Base-by-base conservation (phyloP, 2,113 vertebrate species). In the Gallinago undulata region DNA sequence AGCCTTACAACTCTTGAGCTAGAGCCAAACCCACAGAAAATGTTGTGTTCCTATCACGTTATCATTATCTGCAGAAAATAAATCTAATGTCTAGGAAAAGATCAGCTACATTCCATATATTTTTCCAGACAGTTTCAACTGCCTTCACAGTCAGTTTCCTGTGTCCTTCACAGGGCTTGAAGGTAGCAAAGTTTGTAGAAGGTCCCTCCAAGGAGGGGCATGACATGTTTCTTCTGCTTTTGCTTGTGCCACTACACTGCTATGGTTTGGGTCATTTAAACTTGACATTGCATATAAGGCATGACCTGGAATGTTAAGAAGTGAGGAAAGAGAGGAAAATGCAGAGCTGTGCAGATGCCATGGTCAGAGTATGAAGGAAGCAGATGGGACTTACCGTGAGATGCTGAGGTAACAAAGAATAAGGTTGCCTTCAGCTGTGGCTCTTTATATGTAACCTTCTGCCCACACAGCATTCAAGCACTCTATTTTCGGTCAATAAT, bases 401-500 rank as follows among this genome's bases (percentile, higher is more conserved):
- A 92, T 94, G 91, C 84, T 89, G 70, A 95, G 72, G 75, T 85
- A 75, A 51, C 80, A 92, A 78, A 91, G 72, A 86, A 39, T 84
- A n/a, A 94, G 50, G 35, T 37, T 68, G 48, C 77, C 68, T 84
- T 92, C 80, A 63, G 74, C 69, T 69, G 69, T 33, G 30, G 63
- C 75, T 62, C 84, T 97, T 97, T 96, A 97, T 95, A 95, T 39
- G 4, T 79, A 72, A 62, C 25, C 59, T 93, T 31, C 95, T 97
- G 95, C 94, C 92, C 91, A 97, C 87, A 6, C 80, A 93, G 90
- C 90, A 79, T 57, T 96, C 30, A 27, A 93, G 72, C 1, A 3
- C 88, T 96, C 95, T 96, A 97, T 97, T 97, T 97, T 96, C 96
- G 96, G 94, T 94, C 92, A 96, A 96, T 95, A 95, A 95, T 96